phyloP scores from a whole-genome alignment of 2,888 invertebrate genomes.

The Lepidocyrtoides sp. region DNA sequence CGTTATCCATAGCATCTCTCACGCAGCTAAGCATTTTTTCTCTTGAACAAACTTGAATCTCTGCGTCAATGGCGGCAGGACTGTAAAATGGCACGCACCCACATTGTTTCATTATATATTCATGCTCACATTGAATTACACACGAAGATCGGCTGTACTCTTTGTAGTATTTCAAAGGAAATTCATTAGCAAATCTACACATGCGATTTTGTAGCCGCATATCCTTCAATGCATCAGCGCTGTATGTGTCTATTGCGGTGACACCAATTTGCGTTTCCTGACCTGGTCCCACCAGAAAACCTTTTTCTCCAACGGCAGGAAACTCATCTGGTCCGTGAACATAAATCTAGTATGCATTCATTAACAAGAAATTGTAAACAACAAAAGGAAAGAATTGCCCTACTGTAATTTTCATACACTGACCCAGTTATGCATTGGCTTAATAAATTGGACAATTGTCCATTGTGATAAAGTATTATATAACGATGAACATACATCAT shows the following conservation, averaged over 20 bases:
- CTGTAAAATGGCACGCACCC: slow-evolving; percentile 84
- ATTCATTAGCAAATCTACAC: slow-evolving; percentile 83
- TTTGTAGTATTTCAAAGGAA: slow-evolving; percentile 82
- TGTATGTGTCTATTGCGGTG: slow-evolving; percentile 83
- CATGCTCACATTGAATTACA: slow-evolving; percentile 84
- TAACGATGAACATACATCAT: background rate
- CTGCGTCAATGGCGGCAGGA: slow-evolving; percentile 73
- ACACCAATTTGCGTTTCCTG: slow-evolving; percentile 84
- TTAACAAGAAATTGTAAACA: background rate
- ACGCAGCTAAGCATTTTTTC: slow-evolving; percentile 83
- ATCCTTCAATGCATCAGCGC: slow-evolving; percentile 79
- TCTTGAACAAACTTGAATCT: slow-evolving; percentile 74
- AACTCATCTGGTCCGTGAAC: slow-evolving; percentile 85
- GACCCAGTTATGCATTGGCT: too few relatives aligned
- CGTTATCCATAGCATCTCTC: slow-evolving; percentile 78
- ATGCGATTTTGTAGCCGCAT: slow-evolving; percentile 81
- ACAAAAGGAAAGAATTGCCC: background rate
- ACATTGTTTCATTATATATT: slow-evolving; percentile 82
- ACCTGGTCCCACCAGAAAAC: slow-evolving; percentile 83
- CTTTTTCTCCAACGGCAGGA: slow-evolving; percentile 83
- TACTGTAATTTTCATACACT: background rate
- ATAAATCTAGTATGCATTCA: slow-evolving; percentile 74
- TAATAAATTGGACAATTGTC: background rate
- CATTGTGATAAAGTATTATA: too few relatives aligned
- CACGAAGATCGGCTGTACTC: slow-evolving; percentile 84